A percentile compares a stretch with the other conserved stretches of the same genome.
These are phyloP conservation scores for Verasper variegatus DNA, from an alignment of 2,113 vertebrate species.

Conservation along the genomic window DNA sequence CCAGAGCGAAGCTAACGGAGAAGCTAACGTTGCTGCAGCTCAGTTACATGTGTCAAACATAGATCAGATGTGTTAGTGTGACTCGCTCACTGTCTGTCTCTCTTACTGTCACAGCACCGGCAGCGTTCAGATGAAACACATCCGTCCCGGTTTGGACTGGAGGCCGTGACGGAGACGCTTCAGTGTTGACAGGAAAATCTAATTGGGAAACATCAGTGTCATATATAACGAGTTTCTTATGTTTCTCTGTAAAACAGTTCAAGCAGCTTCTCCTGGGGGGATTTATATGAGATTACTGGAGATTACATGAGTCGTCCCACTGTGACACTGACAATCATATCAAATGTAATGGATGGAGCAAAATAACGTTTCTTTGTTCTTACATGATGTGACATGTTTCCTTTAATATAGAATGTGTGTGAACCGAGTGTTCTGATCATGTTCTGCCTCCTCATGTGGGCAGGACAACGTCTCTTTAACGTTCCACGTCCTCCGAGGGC, in stretches of 20 bases:
- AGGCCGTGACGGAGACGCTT: neutral
- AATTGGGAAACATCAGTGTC: neutral
- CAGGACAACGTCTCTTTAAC: no score
- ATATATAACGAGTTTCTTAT: neutral
- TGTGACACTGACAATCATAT: no score
- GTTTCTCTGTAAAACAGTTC: neutral
- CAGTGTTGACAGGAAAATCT: neutral
- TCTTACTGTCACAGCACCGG: neutral
- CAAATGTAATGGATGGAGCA: neutral
- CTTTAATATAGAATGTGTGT: no score
- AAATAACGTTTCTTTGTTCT: no score
- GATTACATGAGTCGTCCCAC: neutral
- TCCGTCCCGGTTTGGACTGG: conserved; percentile 2
- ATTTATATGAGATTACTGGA: neutral
- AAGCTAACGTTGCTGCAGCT: no score
- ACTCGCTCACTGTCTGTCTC: neutral
- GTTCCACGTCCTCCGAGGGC: no score
- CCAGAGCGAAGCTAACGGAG: no score
- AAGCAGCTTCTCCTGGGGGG: neutral
- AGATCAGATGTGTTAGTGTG: neutral
- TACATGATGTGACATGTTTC: no score
- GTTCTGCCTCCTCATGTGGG: no score
- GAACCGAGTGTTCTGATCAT: no score
- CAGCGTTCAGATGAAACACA: neutral
- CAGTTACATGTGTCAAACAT: neutral